Conservation (phyloP, 2,888 invertebrate genomes). For the Uropetala carovei region DNA sequence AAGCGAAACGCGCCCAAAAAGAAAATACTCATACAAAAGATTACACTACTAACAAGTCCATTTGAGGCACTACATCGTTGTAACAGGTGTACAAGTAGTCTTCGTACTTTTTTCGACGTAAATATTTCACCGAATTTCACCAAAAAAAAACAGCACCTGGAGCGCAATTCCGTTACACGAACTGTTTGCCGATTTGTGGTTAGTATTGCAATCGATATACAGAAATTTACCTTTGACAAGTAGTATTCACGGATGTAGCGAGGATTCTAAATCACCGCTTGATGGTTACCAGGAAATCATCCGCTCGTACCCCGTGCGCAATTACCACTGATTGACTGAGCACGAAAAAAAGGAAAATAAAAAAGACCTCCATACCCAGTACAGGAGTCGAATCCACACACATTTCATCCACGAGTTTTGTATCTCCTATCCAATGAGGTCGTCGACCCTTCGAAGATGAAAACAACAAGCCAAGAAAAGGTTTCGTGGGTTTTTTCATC, state of each 20-base stretch:
- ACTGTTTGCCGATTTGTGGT: not conserved
- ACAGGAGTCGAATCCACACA: slow-evolving; percentile 7
- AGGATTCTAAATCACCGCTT: not conserved
- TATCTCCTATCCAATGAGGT: not conserved
- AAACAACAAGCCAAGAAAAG: not conserved
- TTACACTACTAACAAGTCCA: no score
- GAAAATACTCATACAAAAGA: no score
- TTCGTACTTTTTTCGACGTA: no score
- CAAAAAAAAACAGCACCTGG: no score
- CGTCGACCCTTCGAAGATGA: not conserved
- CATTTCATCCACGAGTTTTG: not conserved
- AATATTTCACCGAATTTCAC: no score
- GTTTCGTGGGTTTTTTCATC: slow-evolving; percentile 13
- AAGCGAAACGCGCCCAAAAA: no score
- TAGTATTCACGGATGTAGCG: not conserved
- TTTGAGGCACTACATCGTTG: no score
- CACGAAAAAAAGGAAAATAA: not conserved
- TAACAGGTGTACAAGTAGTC: no score
- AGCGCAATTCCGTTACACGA: slow-evolving; percentile 3
- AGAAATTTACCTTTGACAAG: not conserved
- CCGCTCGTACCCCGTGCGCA: not conserved
- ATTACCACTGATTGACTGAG: not conserved
- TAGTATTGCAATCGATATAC: not conserved
- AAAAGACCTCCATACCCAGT: not conserved
- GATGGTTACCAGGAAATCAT: not conserved